Base-by-base conservation (phyloP, 1,140 invertebrate genomes). In the Triops longicaudatus region DNA sequence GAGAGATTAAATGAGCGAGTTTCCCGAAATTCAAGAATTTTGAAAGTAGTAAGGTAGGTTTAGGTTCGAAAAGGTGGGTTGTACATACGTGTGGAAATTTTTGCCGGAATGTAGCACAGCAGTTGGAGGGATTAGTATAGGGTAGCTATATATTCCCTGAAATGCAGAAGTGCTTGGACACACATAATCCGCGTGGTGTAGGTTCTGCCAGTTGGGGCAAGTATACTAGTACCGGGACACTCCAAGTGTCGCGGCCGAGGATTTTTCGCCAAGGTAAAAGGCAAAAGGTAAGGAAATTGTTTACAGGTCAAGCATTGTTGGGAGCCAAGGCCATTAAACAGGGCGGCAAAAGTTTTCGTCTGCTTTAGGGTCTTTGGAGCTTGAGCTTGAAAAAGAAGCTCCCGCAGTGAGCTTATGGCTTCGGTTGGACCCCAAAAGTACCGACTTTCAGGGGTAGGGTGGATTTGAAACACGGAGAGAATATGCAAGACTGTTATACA, bases 351-450 rank as follows among this genome's bases (percentile, higher is more conserved):
- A 63, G 50, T 63, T 63, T 63, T 17, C 14, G 17, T n/a, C 17
- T n/a, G 22, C 14, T 22, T 63, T 22, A 22, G 50, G 50, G 14
- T 63, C 17, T 63, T 63, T 17, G 22, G 17, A n/a, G 3, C 22
- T 63, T 6, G 1, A 63, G 50, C 17, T 63, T 17, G 10, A 17
- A 17, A 63, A 63, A 63, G 14, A 63, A 63, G 50, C 50, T 63
- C 50, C 50, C 50, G 50, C 50, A 63, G 50, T 10, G 50, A 63
- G 50, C 50, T 63, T 63, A 63, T 63, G 50, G 50, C 50, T 63
- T 63, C 17, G 14, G 50, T 17, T n/a, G 50, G n/a, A 17, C 17
- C 14, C 50, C 50, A n/a, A 22, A 22, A 63, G 22, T 17, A 63
- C 44, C 44, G 44, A 50, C 44, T 22, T 50, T 14, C 44, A 14